Evolutionary conservation across 1,140 invertebrate species (phyloP).

Genomic region (Orussus abietinus): DNA sequence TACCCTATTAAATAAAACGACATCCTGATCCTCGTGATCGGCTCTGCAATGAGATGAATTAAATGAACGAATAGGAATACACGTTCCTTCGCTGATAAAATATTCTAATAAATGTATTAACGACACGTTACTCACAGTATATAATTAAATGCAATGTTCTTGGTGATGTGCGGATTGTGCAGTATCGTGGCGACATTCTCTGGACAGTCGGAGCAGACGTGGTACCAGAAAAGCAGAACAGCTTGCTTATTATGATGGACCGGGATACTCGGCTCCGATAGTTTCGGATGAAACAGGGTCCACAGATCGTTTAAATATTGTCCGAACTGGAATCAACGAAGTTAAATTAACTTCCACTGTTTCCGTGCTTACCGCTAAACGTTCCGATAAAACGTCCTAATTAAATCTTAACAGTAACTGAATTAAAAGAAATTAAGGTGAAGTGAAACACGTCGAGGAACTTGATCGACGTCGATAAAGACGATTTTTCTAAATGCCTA

Average conservation of each 20-base stretch:
- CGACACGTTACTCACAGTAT: conserved; percentile 74
- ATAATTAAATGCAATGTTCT: conserved; percentile 95
- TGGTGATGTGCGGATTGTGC: conserved; percentile 76
- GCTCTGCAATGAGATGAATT: conserved; percentile 58
- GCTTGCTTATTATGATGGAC: conserved; percentile 95
- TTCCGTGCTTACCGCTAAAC: too few species aligned
- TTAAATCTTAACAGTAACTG: too few species aligned
- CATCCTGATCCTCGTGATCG: conserved; percentile 93
- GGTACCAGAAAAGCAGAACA: conserved; percentile 87
- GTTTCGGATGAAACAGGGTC: conserved; percentile 90
- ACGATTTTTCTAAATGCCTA: too few species aligned
- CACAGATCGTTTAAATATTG: conserved; percentile 87
- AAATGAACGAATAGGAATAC: conserved; percentile 14
- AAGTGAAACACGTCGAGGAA: too few species aligned
- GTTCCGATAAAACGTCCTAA: too few species aligned
- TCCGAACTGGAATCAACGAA: conserved; percentile 74
- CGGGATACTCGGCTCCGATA: conserved; percentile 91
- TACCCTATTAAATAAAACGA: conserved; percentile 85
- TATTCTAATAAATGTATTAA: conserved; percentile 4
- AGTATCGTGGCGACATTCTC: conserved; percentile 88
- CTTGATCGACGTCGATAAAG: too few species aligned
- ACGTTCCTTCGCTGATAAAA: not conserved
- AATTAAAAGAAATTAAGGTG: too few species aligned
- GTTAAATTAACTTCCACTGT: too few species aligned
- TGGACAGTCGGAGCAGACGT: conserved; percentile 85